Conservation (phyloP, 2,888 invertebrate genomes). For the Sisyra terminalis region DNA sequence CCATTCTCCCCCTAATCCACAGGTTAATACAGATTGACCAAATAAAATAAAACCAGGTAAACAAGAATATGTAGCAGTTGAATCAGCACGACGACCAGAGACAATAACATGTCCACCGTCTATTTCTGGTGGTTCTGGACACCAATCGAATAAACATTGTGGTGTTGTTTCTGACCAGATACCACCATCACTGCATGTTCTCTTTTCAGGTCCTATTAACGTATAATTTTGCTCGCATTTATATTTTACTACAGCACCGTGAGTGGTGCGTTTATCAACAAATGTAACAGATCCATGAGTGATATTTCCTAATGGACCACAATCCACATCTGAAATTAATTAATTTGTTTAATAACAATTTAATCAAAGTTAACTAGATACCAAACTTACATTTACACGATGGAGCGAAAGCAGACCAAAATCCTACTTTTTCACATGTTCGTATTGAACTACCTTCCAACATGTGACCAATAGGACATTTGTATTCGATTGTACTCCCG, state of each 20-base stretch:
- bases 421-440: conserved; percentile 55
- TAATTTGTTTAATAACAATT: conserved; percentile 4
- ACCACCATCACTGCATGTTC: conserved; percentile 57
- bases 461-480: conserved; percentile 70
- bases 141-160: conserved; percentile 75
- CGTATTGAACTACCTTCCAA: conserved; percentile 51
- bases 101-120: conserved; percentile 56
- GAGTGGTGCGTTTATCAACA: conserved; percentile 55
- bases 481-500: conserved; percentile 55
- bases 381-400: conserved; percentile 64
- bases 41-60: conserved; percentile 70
- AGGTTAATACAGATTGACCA: conserved; percentile 66
- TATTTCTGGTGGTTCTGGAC: conserved; percentile 65
- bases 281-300: conserved; percentile 57
- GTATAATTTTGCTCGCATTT: conserved; percentile 75
- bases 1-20: conserved; percentile 78
- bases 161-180: conserved; percentile 65
- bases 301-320: conserved; percentile 48
- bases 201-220: conserved; percentile 51
- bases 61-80: conserved; percentile 65
- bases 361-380: conserved; percentile 7
- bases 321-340: conserved; percentile 56
- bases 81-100: conserved; percentile 61
- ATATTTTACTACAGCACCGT: conserved; percentile 60
- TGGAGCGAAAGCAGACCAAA: conserved; percentile 71